A percentile compares a stretch with the other conserved stretches of the same genome.
Conservation (phyloP, 2,888 invertebrate genomes). For the Monoplex corrugatus region DNA sequence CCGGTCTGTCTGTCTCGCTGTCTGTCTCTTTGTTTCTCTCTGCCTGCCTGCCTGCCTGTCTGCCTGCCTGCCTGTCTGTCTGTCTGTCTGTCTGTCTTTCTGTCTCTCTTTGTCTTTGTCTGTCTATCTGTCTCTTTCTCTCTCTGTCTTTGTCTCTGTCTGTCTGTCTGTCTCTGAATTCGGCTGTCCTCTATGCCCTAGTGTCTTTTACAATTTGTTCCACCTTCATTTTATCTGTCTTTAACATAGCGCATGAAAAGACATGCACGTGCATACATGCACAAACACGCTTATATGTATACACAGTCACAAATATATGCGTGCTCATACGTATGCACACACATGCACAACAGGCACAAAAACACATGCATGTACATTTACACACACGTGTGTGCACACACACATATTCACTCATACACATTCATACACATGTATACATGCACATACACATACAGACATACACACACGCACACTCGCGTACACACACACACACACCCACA, state of each 20-base stretch:
- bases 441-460: neutral
- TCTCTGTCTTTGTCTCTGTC: too few relatives aligned
- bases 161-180: too few relatives aligned
- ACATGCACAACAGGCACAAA: too few relatives aligned
- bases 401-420: neutral
- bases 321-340: neutral
- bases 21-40: too few relatives aligned
- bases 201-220: too few relatives aligned
- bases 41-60: too few relatives aligned
- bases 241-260: neutral
- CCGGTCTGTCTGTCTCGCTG: too few relatives aligned
- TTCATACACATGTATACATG: neutral
- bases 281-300: neutral
- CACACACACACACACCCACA: neutral
- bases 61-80: too few relatives aligned
- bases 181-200: too few relatives aligned
- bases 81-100: too few relatives aligned
- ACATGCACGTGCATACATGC: neutral
- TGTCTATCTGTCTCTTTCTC: too few relatives aligned
- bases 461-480: neutral
- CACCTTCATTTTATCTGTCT: neutral
- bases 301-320: neutral
- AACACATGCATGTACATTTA: neutral
- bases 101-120: too few relatives aligned
- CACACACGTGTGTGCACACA: neutral